These are phyloP conservation scores for Coracias cyanogaster DNA, from an alignment of 2,797 vertebrate species.

Conservation along the genomic window DNA sequence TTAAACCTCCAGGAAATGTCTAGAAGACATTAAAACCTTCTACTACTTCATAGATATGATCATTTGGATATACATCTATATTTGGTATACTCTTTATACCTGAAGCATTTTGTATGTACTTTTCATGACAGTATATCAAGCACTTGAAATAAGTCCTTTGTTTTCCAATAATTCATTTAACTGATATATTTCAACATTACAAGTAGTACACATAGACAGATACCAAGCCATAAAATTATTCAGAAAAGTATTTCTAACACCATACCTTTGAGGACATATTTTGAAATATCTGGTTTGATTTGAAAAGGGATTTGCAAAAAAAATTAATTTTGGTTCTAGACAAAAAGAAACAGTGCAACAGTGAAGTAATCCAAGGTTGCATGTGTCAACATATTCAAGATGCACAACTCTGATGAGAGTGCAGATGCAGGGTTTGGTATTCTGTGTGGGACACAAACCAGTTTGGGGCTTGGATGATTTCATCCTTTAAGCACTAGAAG, in stretches of 20 bases:
- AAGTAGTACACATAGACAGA: not conserved
- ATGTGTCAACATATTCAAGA: not conserved
- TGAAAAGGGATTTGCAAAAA: not conserved
- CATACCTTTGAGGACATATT: not conserved
- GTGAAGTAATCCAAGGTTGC: not conserved
- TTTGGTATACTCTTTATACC: not conserved
- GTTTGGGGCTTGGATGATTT: not conserved
- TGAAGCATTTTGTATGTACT: not conserved
- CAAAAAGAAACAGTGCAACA: not conserved
- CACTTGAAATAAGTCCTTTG: not conserved
- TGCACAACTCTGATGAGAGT: not conserved
- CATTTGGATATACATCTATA: not conserved
- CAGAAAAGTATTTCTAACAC: not conserved
- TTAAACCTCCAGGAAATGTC: not conserved
- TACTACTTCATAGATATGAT: not conserved
- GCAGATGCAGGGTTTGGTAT: not conserved
- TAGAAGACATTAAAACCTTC: not conserved
- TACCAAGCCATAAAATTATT: not conserved
- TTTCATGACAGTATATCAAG: not conserved
- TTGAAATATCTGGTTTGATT: not conserved
- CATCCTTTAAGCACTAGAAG: not conserved
- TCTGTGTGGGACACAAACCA: not conserved
- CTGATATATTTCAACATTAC: not conserved
- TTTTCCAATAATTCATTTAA: not conserved
- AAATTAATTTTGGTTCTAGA: not conserved